Evolutionary conservation across 2,797 vertebrate genomes (phyloP).

Genomic region (Sebastes hubbsi): DNA sequence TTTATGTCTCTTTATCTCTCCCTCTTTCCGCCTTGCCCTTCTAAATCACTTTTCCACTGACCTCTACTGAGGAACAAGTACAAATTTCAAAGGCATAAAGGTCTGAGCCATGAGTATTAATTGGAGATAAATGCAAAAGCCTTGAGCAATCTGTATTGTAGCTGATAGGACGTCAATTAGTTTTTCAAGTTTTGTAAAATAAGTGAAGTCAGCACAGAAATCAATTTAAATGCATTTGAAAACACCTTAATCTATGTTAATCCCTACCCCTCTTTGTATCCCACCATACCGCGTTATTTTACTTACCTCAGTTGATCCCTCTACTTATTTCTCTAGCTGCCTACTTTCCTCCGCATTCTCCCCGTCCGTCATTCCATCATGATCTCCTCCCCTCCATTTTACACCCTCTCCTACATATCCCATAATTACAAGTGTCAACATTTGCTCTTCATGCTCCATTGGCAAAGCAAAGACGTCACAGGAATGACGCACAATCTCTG

Average conservation of each 20-base stretch:
- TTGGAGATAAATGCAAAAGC: slow-evolving; percentile 20
- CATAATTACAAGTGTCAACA: slow-evolving; percentile 25
- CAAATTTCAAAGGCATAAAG: slow-evolving; percentile 16
- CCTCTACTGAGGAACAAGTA: slow-evolving; percentile 16
- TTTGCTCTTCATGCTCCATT: slow-evolving; percentile 1
- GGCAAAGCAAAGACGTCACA: not conserved
- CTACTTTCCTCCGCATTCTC: not conserved
- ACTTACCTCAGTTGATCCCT: not conserved
- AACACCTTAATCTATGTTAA: slow-evolving; percentile 27
- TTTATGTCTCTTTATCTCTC: slow-evolving; percentile 26
- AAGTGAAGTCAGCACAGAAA: slow-evolving; percentile 10
- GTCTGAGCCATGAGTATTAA: slow-evolving; percentile 20
- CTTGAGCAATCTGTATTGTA: slow-evolving; percentile 7
- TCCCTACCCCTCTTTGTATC: slow-evolving; percentile 5
- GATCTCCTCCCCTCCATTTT: slow-evolving; percentile 3
- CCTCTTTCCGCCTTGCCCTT: not conserved
- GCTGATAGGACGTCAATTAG: slow-evolving; percentile 20
- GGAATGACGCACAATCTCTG: not conserved
- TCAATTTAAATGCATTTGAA: slow-evolving; percentile 25
- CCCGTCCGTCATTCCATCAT: slow-evolving; percentile 2
- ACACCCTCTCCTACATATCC: not conserved
- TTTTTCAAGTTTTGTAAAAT: slow-evolving; percentile 28
- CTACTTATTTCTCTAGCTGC: not conserved
- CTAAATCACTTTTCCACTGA: slow-evolving; percentile 26
- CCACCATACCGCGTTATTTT: not conserved